Base-by-base conservation (phyloP, 2,888 invertebrate genomes). In the Ellobium chinense region DNA sequence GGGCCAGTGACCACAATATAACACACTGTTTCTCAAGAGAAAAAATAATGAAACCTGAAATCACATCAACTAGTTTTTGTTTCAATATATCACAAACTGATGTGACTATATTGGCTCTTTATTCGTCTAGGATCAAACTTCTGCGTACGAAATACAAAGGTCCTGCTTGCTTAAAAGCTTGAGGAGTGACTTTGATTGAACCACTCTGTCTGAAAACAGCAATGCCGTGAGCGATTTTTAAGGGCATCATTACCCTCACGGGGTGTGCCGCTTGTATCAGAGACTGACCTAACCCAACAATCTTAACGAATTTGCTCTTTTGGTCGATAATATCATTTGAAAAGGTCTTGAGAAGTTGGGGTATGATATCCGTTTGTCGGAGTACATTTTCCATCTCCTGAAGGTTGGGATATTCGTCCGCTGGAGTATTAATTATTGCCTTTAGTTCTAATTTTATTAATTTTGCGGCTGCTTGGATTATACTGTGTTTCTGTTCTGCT, bases 241-340 rank as follows among this genome's bases (percentile, higher is more conserved):
- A 63, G 0, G 76, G 76, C 21, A 34, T 7, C 5, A 76, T 65
- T 2, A 76, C 12, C 2, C 18, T n/a, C 1, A n/a, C 31, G 29
- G 76, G 65, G 7, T 65, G 24, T 31, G 66, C 36, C n/a, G 76
- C 76, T 34, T 76, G 76, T 21, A 76, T 66, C 7, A 76, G 9
- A 2, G 76, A 39, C 31, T 46, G 46, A 46, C 46, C 46, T 46
- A 46, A 12, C 18, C 9, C 7, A 46, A 18, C 46, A 46, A 46
- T 18, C 18, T 46, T 46, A 12, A 46, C 7, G 46, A 12, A 7
- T 7, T 46, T 46, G 18, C 9, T 12, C 7, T 46, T 46, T 7
- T 18, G 9, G 18, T 18, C 18, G 18, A 46, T 12, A 7, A 46
- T 18, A 46, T 46, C 18, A 12, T 46, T 7, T 46, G 18, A 46